These are phyloP conservation scores for Tachina grossa DNA, from an alignment of 2,888 invertebrate species.

Conservation along the genomic window DNA sequence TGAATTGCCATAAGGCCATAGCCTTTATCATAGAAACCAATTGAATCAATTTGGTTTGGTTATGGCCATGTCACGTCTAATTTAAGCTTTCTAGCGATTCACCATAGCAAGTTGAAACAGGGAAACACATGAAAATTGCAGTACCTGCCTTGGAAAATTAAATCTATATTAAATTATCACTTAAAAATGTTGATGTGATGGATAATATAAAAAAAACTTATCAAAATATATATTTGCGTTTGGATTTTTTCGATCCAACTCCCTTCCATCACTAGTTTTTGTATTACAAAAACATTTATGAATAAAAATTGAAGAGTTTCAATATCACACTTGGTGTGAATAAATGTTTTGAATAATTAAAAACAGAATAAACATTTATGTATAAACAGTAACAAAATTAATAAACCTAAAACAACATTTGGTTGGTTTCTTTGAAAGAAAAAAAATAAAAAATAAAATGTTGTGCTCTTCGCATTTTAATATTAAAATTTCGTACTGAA, in stretches of 20 bases:
- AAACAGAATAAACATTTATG: background rate
- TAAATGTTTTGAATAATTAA: constrained; percentile 25
- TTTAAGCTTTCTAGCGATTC: no score
- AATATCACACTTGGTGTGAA: constrained; percentile 25
- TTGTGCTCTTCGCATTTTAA: background rate
- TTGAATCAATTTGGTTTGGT: no score
- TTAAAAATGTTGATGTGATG: no score
- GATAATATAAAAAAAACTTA: no score
- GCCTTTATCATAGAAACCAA: no score
- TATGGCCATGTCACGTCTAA: no score
- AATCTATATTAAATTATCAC: no score
- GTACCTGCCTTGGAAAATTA: no score
- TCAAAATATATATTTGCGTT: no score
- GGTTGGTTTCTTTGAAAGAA: background rate
- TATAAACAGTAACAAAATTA: background rate
- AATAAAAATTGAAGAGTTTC: constrained; percentile 11
- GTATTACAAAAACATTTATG: background rate
- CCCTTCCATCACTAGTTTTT: background rate
- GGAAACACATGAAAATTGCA: no score
- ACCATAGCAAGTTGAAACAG: no score
- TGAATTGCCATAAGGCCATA: no score
- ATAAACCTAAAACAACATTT: constrained; percentile 5
- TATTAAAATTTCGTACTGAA: background rate
- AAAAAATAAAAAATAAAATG: background rate
- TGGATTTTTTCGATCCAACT: background rate